Conservation (phyloP, 2,113 vertebrate genomes). For the Trematocara unimaculatum region DNA sequence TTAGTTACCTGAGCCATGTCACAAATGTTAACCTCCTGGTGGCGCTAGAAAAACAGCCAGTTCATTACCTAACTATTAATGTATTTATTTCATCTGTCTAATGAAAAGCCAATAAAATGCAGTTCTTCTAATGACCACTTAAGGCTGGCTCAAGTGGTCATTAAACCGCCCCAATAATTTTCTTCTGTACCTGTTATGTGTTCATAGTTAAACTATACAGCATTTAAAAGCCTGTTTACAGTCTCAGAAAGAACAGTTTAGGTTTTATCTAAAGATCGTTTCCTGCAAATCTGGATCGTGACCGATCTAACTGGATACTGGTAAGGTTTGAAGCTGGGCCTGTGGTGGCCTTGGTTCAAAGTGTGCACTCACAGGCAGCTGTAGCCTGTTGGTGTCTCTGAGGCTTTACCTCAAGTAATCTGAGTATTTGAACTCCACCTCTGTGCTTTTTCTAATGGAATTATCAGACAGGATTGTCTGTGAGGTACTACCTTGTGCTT, state of each 20-base stretch:
- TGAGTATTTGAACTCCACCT: not conserved
- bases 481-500: not conserved
- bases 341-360: not conserved
- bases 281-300: not conserved
- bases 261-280: not conserved
- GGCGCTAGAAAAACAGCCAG: not conserved
- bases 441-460: not conserved
- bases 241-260: not conserved
- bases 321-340: not conserved
- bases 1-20: not conserved
- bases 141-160: not conserved
- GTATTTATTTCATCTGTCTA: not conserved
- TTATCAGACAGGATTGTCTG: not conserved
- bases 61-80: not conserved
- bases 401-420: not conserved
- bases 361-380: not conserved
- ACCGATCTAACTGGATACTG: fast-evolving
- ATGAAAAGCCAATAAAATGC: not conserved
- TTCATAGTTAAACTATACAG: not conserved
- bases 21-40: not conserved
- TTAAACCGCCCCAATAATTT: not conserved
- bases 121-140: not conserved
- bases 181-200: not conserved
- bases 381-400: not conserved
- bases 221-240: not conserved